Base-by-base conservation (phyloP, 2,797 vertebrate species). In the Sphaeramia orbicularis region DNA sequence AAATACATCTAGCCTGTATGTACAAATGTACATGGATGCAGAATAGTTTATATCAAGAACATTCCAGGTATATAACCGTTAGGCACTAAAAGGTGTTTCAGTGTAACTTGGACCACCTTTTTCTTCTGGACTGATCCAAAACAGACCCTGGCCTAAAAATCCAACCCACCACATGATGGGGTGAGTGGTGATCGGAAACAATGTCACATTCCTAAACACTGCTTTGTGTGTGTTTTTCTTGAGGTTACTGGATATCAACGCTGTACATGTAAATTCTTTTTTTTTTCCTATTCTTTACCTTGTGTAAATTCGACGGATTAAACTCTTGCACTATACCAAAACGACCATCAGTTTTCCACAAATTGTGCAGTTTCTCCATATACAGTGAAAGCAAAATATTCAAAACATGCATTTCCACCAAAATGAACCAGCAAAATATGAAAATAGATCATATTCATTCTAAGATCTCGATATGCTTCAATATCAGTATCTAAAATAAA, bases 71-170 rank as follows among this genome's bases (percentile, higher is more conserved):
- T 78, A 78, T 83, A 80, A 93, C 91, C 86, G 71, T 88, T 86
- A 94, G 94, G 94, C 94, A 94, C 94, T 94, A 91, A 89, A 88
- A 92, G 93, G 92, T 93, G 88, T 92, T 86, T 88, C 80, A 81
- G 89, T 83, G 83, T 87, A 83, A 87, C 83, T 87, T 79, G 84
- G 88, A 89, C 80, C 86, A 86, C 80, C 78, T 78, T 86, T 74
- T 76, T 65, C 69, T 83, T 80, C 78, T 63, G 45, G 44, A 81
- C 82, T 66, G 79, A 85, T 84, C 86, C 81, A 74, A 65, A 81
- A 65, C 43, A 76, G 75, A 87, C 70, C 74, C 78, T 48, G 78
- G 80, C 54, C 80, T 85, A 52, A 74, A 54, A 74, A 76, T 71
- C 65, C 10, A 37, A 59, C 45, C 43, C 2, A 53, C 71, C 69